Evolutionary conservation across 1,140 invertebrate species (phyloP), one percentile per base, ranked within the genome.

Genomic region (Zaprionus ghesquierei): DNA sequence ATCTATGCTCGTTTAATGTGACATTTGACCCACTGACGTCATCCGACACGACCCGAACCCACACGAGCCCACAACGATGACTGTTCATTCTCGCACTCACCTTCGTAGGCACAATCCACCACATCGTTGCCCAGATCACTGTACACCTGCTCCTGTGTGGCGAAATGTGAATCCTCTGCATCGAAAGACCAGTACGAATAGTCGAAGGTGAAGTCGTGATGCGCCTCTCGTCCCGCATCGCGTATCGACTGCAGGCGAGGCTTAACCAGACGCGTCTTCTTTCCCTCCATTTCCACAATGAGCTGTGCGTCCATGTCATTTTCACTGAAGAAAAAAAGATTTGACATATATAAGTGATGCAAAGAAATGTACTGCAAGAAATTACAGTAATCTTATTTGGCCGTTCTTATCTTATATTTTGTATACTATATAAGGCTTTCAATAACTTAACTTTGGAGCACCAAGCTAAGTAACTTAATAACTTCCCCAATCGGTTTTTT

Each of bases 151-250:
- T 97, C 96, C 92, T 98, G 97, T 50, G 89, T 87, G 23, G 95
- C 95, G 93, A 95, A 98, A 91, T 97, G 94, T 3, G 91, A 87
- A 84, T 97, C 96, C 23, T 92, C 92, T 23, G 93, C 85, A 81
- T 96, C 94, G 87, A 94, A 96, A 29, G 97, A 98, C 97, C 97
- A 98, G 90, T 98, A 98, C 0, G 97, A 98, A 89, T 97, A 96
- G 94, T 98, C 97, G 92, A 98, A 98, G 23, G 97, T 98, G 89
- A 98, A 98, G 89, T 98, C 96, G 92, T 98, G 97, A 91, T 95
- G 95, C 85, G 95, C 94, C 77, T 95, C 95, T 49, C 94, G 93
- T 23, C 93, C 94, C 78, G 92, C 82, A 91, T 93, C 93, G 50
- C 91, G 91, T 92, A 92, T 68, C 60, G 91, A 90, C 68, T 91